A percentile compares a stretch with the other conserved stretches of the same genome.
These are phyloP conservation scores for Brachionus rotundiformis DNA, from an alignment of 1,140 invertebrate species.

Conservation along the genomic window DNA sequence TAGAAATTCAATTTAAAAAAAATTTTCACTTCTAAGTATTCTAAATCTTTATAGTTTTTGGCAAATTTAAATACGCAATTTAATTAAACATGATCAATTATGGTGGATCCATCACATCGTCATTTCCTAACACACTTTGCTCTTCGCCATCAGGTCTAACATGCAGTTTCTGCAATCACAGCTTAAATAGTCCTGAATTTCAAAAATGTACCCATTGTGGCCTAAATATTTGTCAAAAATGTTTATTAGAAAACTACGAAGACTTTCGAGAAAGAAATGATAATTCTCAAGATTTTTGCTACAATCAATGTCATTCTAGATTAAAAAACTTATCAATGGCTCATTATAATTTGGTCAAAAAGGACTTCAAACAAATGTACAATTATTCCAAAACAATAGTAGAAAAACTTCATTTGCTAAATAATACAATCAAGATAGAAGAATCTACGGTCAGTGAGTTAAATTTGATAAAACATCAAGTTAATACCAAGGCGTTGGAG, in stretches of 20 bases:
- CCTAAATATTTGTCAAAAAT: slow-evolving; percentile 34
- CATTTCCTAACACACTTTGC: slow-evolving; percentile 28
- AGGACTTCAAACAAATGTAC: slow-evolving; percentile 49
- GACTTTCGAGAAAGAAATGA: neutral
- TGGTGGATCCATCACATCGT: slow-evolving; percentile 30
- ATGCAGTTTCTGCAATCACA: neutral
- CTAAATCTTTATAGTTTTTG: slow-evolving; percentile 10
- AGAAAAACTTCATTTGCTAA: slow-evolving; percentile 36
- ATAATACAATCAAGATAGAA: slow-evolving; percentile 49
- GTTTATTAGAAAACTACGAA: slow-evolving; percentile 39
- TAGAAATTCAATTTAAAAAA: slow-evolving; percentile 8
- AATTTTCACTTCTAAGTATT: neutral
- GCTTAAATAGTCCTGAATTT: neutral
- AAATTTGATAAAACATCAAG: slow-evolving; percentile 38
- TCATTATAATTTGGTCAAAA: slow-evolving; percentile 43
- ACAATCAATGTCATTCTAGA: neutral
- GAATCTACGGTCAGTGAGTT: slow-evolving; percentile 22
- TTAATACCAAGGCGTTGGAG: slow-evolving; percentile 28
- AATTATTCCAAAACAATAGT: slow-evolving; percentile 46
- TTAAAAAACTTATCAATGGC: neutral
- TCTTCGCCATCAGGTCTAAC: slow-evolving; percentile 5
- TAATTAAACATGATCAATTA: slow-evolving; percentile 23
- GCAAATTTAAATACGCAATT: neutral
- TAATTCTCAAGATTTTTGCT: neutral
- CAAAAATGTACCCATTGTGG: slow-evolving; percentile 45